phyloP scores from a whole-genome alignment of 2,888 invertebrate genomes.

The Lithodes maja region DNA sequence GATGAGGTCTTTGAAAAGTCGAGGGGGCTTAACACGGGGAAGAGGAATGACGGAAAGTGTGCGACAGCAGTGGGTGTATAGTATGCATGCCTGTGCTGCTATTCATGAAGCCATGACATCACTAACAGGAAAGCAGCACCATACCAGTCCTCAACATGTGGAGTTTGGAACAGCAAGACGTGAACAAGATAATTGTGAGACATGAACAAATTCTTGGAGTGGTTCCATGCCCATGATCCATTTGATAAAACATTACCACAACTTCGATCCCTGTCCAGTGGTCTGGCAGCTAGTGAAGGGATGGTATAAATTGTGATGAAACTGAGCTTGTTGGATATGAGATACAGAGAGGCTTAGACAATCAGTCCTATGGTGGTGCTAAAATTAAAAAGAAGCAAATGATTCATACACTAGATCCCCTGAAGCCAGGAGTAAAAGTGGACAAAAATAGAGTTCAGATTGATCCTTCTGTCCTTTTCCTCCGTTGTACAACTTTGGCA shows the following conservation, averaged over 20 bases:
- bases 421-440: slow-evolving; percentile 13
- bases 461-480: neutral
- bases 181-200: neutral
- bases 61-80: neutral
- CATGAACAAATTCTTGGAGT: slow-evolving; percentile 2
- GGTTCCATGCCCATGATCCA: neutral
- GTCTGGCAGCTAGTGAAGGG: neutral
- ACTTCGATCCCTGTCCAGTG: slow-evolving; percentile 1
- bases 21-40: neutral
- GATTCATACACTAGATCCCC: neutral
- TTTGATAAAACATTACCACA: neutral
- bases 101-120: neutral
- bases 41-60: neutral
- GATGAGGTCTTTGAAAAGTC: neutral
- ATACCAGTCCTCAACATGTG: neutral
- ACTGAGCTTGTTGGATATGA: neutral
- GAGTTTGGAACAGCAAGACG: slow-evolving; percentile 17
- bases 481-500: slow-evolving; percentile 6
- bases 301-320: slow-evolving; percentile 6
- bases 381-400: neutral
- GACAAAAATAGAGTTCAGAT: neutral
- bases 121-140: slow-evolving; percentile 3
- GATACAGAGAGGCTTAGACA: neutral
- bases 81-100: neutral
- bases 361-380: neutral